Percentiles rank a stretch among this genome's conserved stretches.
Evolutionary conservation across 2,797 vertebrate genomes (phyloP).

Genomic region (Danio kyathit): DNA sequence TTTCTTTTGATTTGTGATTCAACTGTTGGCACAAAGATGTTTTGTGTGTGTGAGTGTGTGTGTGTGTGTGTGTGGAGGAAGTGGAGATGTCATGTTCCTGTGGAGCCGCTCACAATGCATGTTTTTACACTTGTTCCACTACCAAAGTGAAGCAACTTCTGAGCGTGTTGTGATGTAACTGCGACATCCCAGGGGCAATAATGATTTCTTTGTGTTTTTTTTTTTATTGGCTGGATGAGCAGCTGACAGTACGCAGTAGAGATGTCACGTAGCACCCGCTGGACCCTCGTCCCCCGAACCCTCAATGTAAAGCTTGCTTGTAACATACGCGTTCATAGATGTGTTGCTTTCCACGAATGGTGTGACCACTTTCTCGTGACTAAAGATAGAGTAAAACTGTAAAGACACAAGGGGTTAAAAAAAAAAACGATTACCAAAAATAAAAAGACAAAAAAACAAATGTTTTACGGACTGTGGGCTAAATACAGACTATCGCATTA

Average conservation of each 20-base stretch:
- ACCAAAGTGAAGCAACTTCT: conserved; percentile 76
- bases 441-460: conserved; percentile 66
- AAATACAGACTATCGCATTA: conserved; percentile 81
- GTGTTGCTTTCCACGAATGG: conserved; percentile 85
- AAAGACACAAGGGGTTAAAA: conserved; percentile 69
- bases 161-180: conserved; percentile 67
- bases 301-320: conserved; percentile 87
- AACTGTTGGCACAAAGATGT: conserved; percentile 18
- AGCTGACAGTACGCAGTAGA: conserved; percentile 49
- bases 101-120: conserved; percentile 63
- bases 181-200: conserved; percentile 76
- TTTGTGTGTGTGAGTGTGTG: conserved; percentile 9
- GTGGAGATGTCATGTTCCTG: conserved; percentile 54
- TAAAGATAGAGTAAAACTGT: conserved; percentile 77
- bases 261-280: conserved; percentile 59
- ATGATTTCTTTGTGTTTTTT: conserved; percentile 50
- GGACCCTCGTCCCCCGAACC: conserved; percentile 69
- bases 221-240: conserved; percentile 33
- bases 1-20: background rate
- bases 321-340: conserved; percentile 94
- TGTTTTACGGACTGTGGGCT: conserved; percentile 80
- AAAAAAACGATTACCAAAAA: conserved; percentile 70
- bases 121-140: conserved; percentile 70
- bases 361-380: conserved; percentile 88
- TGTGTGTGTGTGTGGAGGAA: background rate